These are phyloP conservation scores for Ciconia nigra DNA, from an alignment of 2,797 vertebrate species.

Conservation along the genomic window DNA sequence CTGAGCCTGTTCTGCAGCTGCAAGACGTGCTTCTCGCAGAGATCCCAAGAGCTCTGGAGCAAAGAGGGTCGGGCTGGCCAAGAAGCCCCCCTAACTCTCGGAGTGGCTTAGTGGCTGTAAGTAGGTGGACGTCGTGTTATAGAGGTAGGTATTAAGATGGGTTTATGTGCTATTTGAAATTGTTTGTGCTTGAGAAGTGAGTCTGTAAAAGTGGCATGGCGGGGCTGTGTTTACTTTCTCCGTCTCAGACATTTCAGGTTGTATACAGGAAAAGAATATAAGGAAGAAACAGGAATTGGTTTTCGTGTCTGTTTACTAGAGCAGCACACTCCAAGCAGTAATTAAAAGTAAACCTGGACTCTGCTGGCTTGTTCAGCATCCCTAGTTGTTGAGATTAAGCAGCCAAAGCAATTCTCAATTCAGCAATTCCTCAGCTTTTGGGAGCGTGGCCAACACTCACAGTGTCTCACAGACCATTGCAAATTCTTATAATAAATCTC, in stretches of 20 bases:
- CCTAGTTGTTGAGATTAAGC: conserved; percentile 15
- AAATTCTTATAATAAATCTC: conserved; percentile 48
- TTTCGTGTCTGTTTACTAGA: conserved; percentile 19
- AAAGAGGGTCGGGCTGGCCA: background rate
- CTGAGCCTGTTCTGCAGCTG: background rate
- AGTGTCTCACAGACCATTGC: conserved; percentile 44
- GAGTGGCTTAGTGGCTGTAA: background rate
- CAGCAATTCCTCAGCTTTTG: conserved; percentile 56
- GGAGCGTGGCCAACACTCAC: conserved; percentile 44
- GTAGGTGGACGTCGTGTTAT: accelerated
- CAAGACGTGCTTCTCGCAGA: background rate
- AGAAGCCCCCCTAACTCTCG: background rate
- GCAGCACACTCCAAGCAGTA: background rate
- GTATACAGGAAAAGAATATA: background rate
- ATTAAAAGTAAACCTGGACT: conserved; percentile 48
- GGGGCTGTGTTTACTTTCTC: background rate
- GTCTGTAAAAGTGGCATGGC: background rate
- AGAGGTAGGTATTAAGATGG: background rate
- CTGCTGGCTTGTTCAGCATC: conserved; percentile 25
- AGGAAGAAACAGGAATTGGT: background rate
- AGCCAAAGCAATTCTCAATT: conserved; percentile 51
- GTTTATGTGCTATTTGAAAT: background rate
- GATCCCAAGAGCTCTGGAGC: background rate
- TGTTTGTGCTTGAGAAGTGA: background rate
- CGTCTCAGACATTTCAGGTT: background rate